Conservation (phyloP, 2,797 vertebrate genomes). For the Pantherophis vulpinus region DNA sequence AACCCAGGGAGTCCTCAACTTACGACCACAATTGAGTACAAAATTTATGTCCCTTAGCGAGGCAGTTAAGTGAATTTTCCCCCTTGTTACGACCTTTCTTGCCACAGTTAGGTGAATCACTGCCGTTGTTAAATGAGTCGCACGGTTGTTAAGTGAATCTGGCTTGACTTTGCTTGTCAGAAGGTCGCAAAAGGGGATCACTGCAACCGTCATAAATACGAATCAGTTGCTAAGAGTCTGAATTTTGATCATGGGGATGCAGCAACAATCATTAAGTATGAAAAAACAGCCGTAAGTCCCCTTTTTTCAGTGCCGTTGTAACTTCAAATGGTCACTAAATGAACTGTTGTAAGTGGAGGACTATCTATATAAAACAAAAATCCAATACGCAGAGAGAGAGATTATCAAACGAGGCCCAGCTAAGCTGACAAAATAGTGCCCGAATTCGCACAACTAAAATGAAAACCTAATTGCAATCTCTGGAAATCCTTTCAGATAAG, state of each 20-base stretch:
- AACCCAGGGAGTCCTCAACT: not conserved
- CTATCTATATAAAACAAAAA: not conserved
- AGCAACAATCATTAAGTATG: not conserved
- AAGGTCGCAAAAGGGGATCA: not conserved
- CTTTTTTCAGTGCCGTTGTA: not conserved
- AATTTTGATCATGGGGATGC: not conserved
- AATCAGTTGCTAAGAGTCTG: not conserved
- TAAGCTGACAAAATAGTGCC: not conserved
- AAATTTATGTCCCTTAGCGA: not conserved
- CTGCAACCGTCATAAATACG: not conserved
- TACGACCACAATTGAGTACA: not conserved
- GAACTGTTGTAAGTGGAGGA: not conserved
- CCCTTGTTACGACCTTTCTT: not conserved
- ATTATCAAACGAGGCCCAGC: not conserved
- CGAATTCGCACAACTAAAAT: not conserved
- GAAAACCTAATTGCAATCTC: not conserved
- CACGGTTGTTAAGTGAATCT: too few species aligned
- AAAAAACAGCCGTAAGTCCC: not conserved
- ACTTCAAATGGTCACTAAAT: not conserved
- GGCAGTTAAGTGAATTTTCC: not conserved
- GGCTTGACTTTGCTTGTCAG: not conserved
- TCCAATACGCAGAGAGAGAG: not conserved
- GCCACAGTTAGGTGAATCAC: not conserved
- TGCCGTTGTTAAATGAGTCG: not conserved
- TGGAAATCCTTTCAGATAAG: not conserved